phyloP scores from a whole-genome alignment of 2,888 invertebrate species.

The Leptinotarsa peninsularis region DNA sequence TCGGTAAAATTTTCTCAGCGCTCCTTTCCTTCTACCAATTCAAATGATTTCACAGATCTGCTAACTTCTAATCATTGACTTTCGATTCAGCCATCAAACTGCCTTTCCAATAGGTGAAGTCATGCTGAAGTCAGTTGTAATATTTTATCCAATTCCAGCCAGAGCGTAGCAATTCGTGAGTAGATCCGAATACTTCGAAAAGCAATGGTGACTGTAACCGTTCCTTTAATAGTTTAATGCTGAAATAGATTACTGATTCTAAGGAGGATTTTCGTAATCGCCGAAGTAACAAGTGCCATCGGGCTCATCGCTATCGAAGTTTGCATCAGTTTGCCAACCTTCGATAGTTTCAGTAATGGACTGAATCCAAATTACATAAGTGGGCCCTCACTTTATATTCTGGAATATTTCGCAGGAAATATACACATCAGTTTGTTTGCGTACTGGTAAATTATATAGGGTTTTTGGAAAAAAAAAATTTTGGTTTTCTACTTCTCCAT shows the following conservation, averaged over 20 bases:
- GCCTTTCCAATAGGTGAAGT: neutral
- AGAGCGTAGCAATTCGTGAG: constrained; percentile 14
- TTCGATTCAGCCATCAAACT: constrained; percentile 1
- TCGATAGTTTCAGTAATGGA: constrained; percentile 46
- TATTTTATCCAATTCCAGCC: constrained; percentile 33
- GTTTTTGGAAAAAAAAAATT: too few relatives aligned
- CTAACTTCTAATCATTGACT: constrained; percentile 1
- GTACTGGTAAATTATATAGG: too few relatives aligned
- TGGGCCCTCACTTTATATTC: neutral
- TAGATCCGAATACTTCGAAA: constrained; percentile 38
- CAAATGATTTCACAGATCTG: neutral
- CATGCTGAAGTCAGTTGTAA: constrained; percentile 9
- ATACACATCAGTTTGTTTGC: too few relatives aligned
- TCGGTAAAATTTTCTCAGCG: too few relatives aligned
- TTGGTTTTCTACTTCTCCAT: too few relatives aligned
- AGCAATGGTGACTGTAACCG: constrained; percentile 45
- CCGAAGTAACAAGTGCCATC: constrained; percentile 61
- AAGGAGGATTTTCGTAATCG: constrained; percentile 54
- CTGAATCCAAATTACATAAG: constrained; percentile 10
- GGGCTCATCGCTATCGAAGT: constrained; percentile 52
- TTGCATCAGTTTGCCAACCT: constrained; percentile 51
- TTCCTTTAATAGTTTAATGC: constrained; percentile 61
- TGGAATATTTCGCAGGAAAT: neutral
- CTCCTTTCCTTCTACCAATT: too few relatives aligned
- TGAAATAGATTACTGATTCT: constrained; percentile 60